These are phyloP conservation scores for Diplolepis rosae DNA, from an alignment of 2,888 invertebrate species.

Conservation along the genomic window DNA sequence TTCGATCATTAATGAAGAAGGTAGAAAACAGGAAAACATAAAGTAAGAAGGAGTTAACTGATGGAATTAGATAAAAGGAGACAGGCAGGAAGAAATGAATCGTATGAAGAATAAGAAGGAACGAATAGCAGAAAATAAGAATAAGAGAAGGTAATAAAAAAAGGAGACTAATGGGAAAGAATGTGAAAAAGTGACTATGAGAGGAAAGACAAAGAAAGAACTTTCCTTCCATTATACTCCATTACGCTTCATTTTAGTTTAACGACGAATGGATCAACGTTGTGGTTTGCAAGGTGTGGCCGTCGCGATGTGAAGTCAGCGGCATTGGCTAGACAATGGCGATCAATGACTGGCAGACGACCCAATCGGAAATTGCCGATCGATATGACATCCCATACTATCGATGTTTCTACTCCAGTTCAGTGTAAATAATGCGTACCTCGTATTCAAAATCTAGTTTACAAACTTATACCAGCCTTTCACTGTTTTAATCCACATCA, in stretches of 20 bases:
- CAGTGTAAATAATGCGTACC: background rate
- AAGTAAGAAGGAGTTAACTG: background rate
- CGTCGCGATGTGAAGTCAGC: slow-evolving; percentile 65
- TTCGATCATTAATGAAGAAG: slow-evolving; percentile 34
- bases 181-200: slow-evolving; percentile 10
- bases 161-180: background rate
- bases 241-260: slow-evolving; percentile 67
- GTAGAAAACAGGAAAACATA: background rate
- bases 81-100: background rate
- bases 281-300: slow-evolving; percentile 66
- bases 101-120: background rate
- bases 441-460: background rate
- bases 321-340: slow-evolving; percentile 60
- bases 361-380: slow-evolving; percentile 58
- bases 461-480: too few relatives aligned
- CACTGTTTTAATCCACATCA: too few relatives aligned
- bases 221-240: slow-evolving; percentile 59
- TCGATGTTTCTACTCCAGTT: background rate
- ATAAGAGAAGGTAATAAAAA: slow-evolving; percentile 6
- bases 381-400: background rate
- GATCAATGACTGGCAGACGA: slow-evolving; percentile 66
- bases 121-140: background rate
- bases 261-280: slow-evolving; percentile 58
- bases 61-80: too few relatives aligned
- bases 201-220: slow-evolving; percentile 11